Evolutionary conservation across 2,888 invertebrate species (phyloP).

Genomic region (Argynnis bischoffii): DNA sequence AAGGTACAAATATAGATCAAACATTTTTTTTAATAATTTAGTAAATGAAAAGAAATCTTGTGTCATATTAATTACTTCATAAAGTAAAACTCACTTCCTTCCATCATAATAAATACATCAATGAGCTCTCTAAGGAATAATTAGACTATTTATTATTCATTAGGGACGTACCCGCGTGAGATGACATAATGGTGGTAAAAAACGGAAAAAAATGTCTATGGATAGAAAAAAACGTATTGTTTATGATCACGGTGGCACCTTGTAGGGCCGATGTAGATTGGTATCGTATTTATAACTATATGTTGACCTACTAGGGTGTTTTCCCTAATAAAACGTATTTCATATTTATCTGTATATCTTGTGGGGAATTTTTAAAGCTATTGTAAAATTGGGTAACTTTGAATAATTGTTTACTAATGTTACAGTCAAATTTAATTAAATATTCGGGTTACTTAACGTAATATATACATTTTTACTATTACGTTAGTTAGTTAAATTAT

Average conservation of each 20-base stretch:
- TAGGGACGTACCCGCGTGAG: conserved; percentile 53
- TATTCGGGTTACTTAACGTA: not conserved
- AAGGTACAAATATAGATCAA: too few relatives aligned
- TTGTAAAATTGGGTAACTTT: conserved; percentile 17
- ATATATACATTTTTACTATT: too few relatives aligned
- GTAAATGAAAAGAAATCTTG: not conserved
- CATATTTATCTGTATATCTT: conserved; percentile 23
- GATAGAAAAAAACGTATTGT: conserved; percentile 46
- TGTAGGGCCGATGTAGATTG: conserved; percentile 38
- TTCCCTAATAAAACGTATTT: conserved; percentile 13
- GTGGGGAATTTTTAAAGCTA: not conserved
- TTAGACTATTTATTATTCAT: conserved; percentile 63
- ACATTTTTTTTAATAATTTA: not conserved
- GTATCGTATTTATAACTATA: conserved; percentile 31
- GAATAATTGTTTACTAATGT: not conserved
- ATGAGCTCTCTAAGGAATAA: conserved; percentile 55
- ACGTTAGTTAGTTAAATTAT: not conserved
- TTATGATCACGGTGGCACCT: conserved; percentile 46
- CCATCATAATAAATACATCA: conserved; percentile 48
- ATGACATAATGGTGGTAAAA: conserved; percentile 59
- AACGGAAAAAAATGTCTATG: conserved; percentile 42
- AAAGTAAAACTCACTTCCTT: conserved; percentile 19
- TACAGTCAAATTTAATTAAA: conserved; percentile 10
- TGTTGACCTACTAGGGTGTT: conserved; percentile 27
- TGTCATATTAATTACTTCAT: conserved; percentile 3